Percentiles rank a stretch among this genome's conserved stretches.
Evolutionary conservation across 1,140 invertebrate species (phyloP).

Genomic region (Temnothorax curvispinosus): DNA sequence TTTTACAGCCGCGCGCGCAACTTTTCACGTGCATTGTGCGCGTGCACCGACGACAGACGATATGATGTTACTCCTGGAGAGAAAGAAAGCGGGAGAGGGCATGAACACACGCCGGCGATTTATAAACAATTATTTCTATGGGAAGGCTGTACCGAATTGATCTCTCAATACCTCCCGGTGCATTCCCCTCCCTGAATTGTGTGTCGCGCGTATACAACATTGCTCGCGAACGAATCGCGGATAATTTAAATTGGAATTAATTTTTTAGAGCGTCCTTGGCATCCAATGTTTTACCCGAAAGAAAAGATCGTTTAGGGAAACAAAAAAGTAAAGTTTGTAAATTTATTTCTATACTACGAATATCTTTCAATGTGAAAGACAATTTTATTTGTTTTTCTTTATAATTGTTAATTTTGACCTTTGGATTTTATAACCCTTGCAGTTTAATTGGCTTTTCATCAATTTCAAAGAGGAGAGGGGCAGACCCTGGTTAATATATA

Average conservation of each 20-base stretch:
- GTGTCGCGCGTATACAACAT: not conserved
- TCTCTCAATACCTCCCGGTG: not conserved
- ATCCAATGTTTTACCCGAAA: not conserved
- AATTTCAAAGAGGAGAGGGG: not conserved
- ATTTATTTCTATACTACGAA: not conserved
- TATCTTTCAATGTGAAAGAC: not conserved
- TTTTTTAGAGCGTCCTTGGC: not conserved
- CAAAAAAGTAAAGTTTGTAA: not conserved
- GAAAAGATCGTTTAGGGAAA: not conserved
- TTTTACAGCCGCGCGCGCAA: slow-evolving; percentile 56
- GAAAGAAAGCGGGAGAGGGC: not conserved
- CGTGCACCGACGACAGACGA: slow-evolving; percentile 24
- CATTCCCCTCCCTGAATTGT: not conserved
- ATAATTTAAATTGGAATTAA: not conserved
- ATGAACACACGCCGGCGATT: slow-evolving; percentile 1
- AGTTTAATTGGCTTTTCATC: not conserved
- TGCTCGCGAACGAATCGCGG: not conserved
- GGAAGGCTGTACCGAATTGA: not conserved
- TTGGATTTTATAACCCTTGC: not conserved
- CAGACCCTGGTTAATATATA: not conserved
- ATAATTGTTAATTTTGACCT: not conserved
- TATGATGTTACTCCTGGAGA: not conserved
- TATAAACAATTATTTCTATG: slow-evolving; percentile 51
- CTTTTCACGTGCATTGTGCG: slow-evolving; percentile 53
- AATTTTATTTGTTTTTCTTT: not conserved